phyloP scores from a whole-genome alignment of 2,113 vertebrate species.

The Speoplatyrhinus poulsoni region DNA sequence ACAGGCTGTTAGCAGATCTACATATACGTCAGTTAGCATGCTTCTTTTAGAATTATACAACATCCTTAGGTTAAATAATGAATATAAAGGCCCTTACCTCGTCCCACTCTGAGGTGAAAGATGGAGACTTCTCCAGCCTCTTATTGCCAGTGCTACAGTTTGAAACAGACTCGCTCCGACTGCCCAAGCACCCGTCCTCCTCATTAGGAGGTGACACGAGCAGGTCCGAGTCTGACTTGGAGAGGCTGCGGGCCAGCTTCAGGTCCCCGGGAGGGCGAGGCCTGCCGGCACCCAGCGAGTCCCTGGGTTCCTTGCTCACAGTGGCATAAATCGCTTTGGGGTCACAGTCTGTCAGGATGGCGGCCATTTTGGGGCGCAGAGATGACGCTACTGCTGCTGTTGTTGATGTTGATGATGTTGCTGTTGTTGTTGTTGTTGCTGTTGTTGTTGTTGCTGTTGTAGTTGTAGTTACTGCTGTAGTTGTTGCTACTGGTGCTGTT shows the following conservation, averaged over 20 bases:
- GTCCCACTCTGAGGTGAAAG: constrained; percentile 97
- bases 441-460: no score
- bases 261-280: constrained; percentile 87
- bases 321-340: constrained; percentile 83
- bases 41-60: neutral
- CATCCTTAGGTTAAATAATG: neutral
- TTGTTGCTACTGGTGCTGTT: no score
- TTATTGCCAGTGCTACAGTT: constrained; percentile 93
- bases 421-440: no score
- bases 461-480: no score
- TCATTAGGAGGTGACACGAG: constrained; percentile 92
- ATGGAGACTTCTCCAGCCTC: constrained; percentile 94
- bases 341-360: constrained; percentile 78
- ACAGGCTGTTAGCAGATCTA: no score
- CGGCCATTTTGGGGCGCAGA: constrained; percentile 67
- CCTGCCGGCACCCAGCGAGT: constrained; percentile 71
- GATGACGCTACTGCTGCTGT: constrained; percentile 48
- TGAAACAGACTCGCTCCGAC: constrained; percentile 94
- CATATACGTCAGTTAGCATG: neutral
- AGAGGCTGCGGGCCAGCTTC: constrained; percentile 93
- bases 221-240: constrained; percentile 97
- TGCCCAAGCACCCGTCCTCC: constrained; percentile 89
- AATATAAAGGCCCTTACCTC: constrained; percentile 86
- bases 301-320: constrained; percentile 78
- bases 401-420: no score